phyloP scores from a whole-genome alignment of 2,797 vertebrate genomes.

The Clarias fuscus region DNA sequence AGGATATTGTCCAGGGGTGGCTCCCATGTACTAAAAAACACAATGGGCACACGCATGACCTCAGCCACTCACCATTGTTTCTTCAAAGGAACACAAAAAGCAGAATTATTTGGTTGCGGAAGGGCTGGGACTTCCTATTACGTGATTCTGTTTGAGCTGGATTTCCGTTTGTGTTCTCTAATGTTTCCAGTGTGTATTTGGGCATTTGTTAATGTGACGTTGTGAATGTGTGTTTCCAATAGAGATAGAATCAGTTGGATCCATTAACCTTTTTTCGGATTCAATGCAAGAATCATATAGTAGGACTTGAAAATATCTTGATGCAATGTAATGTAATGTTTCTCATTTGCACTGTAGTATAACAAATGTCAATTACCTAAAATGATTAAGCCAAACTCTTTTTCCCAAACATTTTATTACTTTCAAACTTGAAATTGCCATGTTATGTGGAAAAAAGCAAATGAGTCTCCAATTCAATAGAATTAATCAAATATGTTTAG shows the following conservation, averaged over 20 bases:
- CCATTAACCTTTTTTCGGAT: not conserved
- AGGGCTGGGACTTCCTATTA: conserved; percentile 61
- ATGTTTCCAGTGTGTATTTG: conserved; percentile 33
- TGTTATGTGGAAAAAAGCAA: not conserved
- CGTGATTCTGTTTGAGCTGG: conserved; percentile 51
- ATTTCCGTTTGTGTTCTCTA: conserved; percentile 39
- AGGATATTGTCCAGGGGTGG: conserved; percentile 30
- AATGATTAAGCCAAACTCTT: not conserved
- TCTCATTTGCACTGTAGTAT: not conserved
- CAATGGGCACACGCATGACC: conserved; percentile 38
- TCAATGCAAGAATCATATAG: not conserved
- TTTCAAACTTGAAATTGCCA: not conserved
- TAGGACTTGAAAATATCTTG: not conserved
- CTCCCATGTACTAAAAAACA: conserved; percentile 26
- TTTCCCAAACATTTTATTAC: not conserved
- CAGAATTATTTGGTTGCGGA: conserved; percentile 58
- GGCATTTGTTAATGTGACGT: conserved; percentile 7
- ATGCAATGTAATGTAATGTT: not conserved
- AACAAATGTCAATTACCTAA: not conserved
- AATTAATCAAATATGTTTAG: not conserved
- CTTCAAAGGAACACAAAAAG: conserved; percentile 49
- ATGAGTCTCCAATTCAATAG: not conserved
- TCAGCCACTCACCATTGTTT: conserved; percentile 51
- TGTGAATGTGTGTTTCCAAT: not conserved
- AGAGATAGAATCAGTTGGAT: not conserved